Evolutionary conservation across 2,113 vertebrate species (phyloP).

Genomic region (Cochlearius cochlearius): DNA sequence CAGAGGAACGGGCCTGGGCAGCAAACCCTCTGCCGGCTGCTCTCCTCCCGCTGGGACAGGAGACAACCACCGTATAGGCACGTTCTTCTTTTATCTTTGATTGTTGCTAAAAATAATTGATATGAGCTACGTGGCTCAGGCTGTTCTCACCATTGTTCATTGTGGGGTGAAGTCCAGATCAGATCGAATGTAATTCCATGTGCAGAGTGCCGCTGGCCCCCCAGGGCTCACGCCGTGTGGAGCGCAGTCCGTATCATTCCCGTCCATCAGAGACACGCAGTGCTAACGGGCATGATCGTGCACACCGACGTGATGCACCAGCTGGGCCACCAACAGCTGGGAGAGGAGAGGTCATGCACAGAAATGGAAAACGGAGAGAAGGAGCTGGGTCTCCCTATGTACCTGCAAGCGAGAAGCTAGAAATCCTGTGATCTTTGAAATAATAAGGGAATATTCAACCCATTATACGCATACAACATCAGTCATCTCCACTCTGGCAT

Average conservation of each 20-base stretch:
- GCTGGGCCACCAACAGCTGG: not conserved
- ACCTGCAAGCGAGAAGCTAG: not conserved
- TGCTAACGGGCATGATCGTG: accelerated
- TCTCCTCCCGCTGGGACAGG: not conserved
- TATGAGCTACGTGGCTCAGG: not conserved
- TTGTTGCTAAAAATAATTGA: not conserved
- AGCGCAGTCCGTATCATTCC: not conserved
- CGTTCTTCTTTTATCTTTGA: not conserved
- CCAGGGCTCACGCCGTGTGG: accelerated
- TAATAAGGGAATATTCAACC: too few relatives aligned
- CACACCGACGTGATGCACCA: accelerated
- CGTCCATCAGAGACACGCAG: not conserved
- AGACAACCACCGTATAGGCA: not conserved
- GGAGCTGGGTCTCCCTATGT: not conserved
- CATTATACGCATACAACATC: too few relatives aligned
- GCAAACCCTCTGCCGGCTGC: not conserved
- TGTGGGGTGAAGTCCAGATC: not conserved
- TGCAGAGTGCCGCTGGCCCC: not conserved
- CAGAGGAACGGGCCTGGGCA: not conserved
- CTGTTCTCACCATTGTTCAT: not conserved
- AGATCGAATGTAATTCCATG: not conserved
- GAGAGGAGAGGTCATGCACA: not conserved
- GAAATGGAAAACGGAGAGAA: not conserved
- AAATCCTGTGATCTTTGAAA: not conserved
- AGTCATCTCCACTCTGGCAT: not conserved